These are phyloP conservation scores for Dascyllus trimaculatus DNA, from an alignment of 2,113 vertebrate species.

Conservation along the genomic window DNA sequence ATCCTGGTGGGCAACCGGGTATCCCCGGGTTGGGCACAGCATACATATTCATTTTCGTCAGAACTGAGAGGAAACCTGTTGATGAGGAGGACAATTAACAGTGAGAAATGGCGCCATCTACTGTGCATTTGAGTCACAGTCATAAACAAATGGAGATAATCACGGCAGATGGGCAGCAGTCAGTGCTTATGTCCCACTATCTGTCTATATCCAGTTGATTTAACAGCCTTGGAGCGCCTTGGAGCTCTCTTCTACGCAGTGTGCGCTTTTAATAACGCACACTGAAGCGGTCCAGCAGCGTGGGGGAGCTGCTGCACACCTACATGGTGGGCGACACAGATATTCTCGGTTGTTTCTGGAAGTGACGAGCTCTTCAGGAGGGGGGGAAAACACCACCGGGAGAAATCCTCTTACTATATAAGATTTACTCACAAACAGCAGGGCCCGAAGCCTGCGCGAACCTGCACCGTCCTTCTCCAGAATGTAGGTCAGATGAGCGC, in stretches of 20 bases:
- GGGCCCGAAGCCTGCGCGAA: neutral
- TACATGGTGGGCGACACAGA: conserved; percentile 46
- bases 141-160: conserved; percentile 34
- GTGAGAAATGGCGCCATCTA: conserved; percentile 64
- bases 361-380: conserved; percentile 34
- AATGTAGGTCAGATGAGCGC: neutral
- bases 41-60: conserved; percentile 81
- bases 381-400: conserved; percentile 25
- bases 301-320: neutral
- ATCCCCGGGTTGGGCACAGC: conserved; percentile 77
- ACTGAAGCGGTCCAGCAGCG: neutral
- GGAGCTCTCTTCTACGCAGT: neutral
- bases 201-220: neutral
- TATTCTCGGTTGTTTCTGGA: conserved; percentile 39
- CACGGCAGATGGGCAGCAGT: conserved; percentile 2
- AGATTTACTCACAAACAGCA: neutral
- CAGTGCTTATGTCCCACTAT: neutral
- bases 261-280: neutral
- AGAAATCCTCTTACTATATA: conserved; percentile 33
- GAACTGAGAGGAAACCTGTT: conserved; percentile 51
- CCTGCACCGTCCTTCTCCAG: neutral
- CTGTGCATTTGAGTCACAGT: conserved; percentile 23
- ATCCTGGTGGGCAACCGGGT: conserved; percentile 82
- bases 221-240: fast-evolving
- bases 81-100: conserved; percentile 30